phyloP scores from a whole-genome alignment of 2,797 vertebrate genomes.

The Eidolon dupreanum region DNA sequence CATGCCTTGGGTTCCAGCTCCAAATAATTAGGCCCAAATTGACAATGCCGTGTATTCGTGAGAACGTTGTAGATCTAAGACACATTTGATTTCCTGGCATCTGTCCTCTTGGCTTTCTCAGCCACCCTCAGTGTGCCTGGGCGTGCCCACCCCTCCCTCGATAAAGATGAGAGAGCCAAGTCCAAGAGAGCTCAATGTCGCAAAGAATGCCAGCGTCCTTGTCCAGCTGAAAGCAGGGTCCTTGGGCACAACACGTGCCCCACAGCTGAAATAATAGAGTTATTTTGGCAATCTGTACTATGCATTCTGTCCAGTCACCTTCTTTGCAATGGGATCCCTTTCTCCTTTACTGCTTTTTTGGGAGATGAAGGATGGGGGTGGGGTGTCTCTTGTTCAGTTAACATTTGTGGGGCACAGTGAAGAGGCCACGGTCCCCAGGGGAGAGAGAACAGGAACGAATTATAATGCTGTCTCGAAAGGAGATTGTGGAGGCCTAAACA shows the following conservation, averaged over 20 bases:
- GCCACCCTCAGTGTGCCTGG: neutral
- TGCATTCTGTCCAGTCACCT: neutral
- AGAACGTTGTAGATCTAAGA: neutral
- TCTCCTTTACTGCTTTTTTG: neutral
- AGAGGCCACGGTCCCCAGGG: rapidly evolving
- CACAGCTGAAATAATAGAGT: rapidly evolving
- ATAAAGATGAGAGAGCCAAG: neutral
- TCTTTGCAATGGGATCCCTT: neutral
- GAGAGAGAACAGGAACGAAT: neutral
- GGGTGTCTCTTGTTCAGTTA: neutral
- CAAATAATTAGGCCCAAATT: no score
- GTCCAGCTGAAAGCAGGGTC: rapidly evolving
- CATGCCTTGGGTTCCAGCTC: neutral
- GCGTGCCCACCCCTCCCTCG: no score
- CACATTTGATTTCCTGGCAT: rapidly evolving
- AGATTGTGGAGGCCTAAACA: neutral
- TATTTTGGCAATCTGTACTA: rapidly evolving
- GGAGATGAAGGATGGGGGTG: no score
- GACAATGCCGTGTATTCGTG: rapidly evolving
- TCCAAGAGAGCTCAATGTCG: neutral
- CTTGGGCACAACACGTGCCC: rapidly evolving
- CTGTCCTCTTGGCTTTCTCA: neutral
- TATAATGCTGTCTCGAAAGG: neutral
- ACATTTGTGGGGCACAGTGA: neutral
- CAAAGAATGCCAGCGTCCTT: rapidly evolving